Conservation (phyloP, 2,888 invertebrate genomes). For the Cremastobaeus sp. region DNA sequence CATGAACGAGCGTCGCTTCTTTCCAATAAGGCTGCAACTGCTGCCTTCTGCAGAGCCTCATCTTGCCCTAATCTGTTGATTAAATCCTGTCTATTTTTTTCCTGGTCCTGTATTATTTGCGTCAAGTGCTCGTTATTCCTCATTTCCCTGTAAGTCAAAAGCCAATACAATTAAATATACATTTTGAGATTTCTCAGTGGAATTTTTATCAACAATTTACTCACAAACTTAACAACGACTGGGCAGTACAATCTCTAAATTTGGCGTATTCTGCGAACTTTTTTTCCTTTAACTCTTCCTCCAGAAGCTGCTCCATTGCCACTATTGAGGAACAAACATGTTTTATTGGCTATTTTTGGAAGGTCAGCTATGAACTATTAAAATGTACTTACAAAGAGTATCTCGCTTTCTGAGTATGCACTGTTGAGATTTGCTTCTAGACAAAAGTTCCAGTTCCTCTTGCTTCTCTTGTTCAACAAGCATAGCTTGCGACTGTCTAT, state of each 20-base stretch:
- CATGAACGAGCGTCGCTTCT: conserved; percentile 86
- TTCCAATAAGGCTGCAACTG: conserved; percentile 85
- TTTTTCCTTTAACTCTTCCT: conserved; percentile 82
- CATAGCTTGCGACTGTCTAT: conserved; percentile 81
- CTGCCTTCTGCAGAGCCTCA: conserved; percentile 85
- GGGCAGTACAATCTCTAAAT: conserved; percentile 80
- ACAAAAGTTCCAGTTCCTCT: conserved; percentile 84
- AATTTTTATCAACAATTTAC: conserved; percentile 66
- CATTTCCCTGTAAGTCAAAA: conserved; percentile 79
- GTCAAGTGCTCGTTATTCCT: conserved; percentile 82
- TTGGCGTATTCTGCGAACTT: conserved; percentile 83
- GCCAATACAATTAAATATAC: conserved; percentile 21
- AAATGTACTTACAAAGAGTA: conserved; percentile 79
- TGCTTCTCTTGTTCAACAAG: conserved; percentile 83
- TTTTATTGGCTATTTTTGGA: too few relatives aligned
- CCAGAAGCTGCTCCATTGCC: conserved; percentile 85
- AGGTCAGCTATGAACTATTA: too few relatives aligned
- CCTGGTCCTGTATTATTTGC: conserved; percentile 82
- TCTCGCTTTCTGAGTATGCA: conserved; percentile 82
- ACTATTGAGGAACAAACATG: too few relatives aligned
- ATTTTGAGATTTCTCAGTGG: neutral
- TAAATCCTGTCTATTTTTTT: conserved; percentile 81
- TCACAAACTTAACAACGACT: conserved; percentile 83
- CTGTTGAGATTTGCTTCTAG: conserved; percentile 80
- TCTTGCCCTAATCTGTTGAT: conserved; percentile 83